These are phyloP conservation scores for Pelosia muscerda DNA, from an alignment of 2,888 invertebrate species.

Conservation along the genomic window DNA sequence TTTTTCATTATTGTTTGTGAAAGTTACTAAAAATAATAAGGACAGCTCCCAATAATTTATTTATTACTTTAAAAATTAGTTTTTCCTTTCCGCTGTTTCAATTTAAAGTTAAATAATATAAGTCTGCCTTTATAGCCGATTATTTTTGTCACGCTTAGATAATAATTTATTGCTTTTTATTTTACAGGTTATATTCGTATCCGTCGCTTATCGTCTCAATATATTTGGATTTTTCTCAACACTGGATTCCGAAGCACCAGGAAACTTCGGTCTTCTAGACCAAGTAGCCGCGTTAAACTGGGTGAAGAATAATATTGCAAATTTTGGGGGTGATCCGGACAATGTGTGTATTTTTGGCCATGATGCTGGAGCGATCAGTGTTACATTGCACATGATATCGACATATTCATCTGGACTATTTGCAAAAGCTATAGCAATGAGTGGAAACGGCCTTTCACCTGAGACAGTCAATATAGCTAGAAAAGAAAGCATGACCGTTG, in stretches of 20 bases:
- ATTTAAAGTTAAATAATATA: background rate
- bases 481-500: constrained; percentile 88
- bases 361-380: constrained; percentile 92
- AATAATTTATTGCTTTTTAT: constrained; percentile 11
- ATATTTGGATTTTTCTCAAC: constrained; percentile 95
- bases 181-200: constrained; percentile 91
- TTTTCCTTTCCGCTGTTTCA: background rate
- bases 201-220: constrained; percentile 92
- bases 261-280: constrained; percentile 93
- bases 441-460: constrained; percentile 90
- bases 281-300: constrained; percentile 93
- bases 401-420: constrained; percentile 90
- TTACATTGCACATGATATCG: constrained; percentile 91
- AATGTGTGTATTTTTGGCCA: constrained; percentile 93
- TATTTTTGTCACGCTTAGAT: too few species aligned
- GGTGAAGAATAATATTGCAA: constrained; percentile 91
- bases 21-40: background rate
- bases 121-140: too few species aligned
- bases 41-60: background rate
- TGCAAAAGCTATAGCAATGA: constrained; percentile 93
- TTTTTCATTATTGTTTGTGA: background rate
- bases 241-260: constrained; percentile 91
- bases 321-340: constrained; percentile 91
- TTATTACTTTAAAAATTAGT: background rate
- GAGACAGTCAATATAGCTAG: constrained; percentile 88